A percentile compares a stretch with the other conserved stretches of the same genome.
Conservation (phyloP, 2,888 invertebrate genomes). For the Oxyteleia sp. region DNA sequence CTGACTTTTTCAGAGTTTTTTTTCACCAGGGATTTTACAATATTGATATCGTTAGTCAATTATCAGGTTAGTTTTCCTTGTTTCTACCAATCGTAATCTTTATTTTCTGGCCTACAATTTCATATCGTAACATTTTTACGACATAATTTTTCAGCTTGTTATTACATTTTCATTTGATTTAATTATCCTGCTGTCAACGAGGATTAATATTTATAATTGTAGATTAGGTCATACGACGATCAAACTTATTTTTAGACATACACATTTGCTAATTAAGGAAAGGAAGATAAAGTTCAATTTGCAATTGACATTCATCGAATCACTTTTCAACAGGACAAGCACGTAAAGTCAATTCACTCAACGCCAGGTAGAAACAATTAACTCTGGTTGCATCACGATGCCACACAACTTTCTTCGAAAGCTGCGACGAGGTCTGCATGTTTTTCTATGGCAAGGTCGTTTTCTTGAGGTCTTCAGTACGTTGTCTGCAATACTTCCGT, state of each 20-base stretch:
- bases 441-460: conserved; percentile 83
- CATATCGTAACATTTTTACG: too few relatives aligned
- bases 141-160: too few relatives aligned
- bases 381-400: conserved; percentile 67
- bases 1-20: too few relatives aligned
- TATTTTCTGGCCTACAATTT: too few relatives aligned
- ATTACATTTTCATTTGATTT: too few relatives aligned
- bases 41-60: too few relatives aligned
- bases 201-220: too few relatives aligned
- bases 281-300: conserved; percentile 45
- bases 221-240: too few relatives aligned
- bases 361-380: conserved; percentile 66
- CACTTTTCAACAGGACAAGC: conserved; percentile 43
- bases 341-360: conserved; percentile 55
- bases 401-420: conserved; percentile 82
- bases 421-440: conserved; percentile 83
- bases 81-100: too few relatives aligned
- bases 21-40: too few relatives aligned
- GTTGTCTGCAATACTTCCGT: conserved; percentile 83
- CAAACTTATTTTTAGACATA: conserved; percentile 21
- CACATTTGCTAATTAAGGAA: conserved; percentile 28
- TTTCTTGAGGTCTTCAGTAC: conserved; percentile 77
- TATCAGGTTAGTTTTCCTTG: too few relatives aligned
- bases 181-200: too few relatives aligned
- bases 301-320: conserved; percentile 50